Evolutionary conservation across 2,888 invertebrate genomes (phyloP), one percentile per base, ranked within the genome.

Genomic region (Steromphala cineraria): DNA sequence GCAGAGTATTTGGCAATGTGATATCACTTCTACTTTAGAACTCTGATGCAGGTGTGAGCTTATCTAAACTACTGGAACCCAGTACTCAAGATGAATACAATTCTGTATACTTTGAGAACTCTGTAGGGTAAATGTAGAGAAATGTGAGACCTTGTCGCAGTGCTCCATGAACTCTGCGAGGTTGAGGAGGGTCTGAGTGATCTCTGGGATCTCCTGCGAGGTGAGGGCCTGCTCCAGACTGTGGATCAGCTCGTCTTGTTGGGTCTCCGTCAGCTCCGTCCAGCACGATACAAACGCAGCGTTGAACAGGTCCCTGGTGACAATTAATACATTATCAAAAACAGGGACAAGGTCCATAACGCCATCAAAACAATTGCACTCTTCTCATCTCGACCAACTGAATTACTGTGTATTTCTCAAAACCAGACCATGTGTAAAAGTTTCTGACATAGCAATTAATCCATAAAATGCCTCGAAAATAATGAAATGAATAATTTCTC

Each of bases 141-240:
- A 19, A 15, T 67, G 15, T 67, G 75, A 56, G 36, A 93, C 93
- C 89, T 93, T 92, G 81, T 99, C 99, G 91, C 99, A 99, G 92
- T 99, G 99, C 90, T 99, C 99, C 98, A 99, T 99, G 91, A 99
- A 99, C 93, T 99, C 99, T 0, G 99, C 99, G 84, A 99, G 94
- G 94, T 99, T 99, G 17, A 99, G 95, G 83, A 99, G 97, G 0
- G 98, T 98, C 91, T 99, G 99, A 0, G 98, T 98, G 67, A 99
- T 96, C 93, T 99, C 99, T 0, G 98, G 98, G 79, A 98, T 96
- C 91, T 98, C 98, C 4, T 98, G 97, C 0, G 98, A 97, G 7
- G 89, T 91, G 8, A 99, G 94, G 0, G 99, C 99, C 91, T 97
- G 96, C 88, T 97, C 96, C 46, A 99, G 94, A 46, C 97, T 97